Evolutionary conservation across 1,140 invertebrate species (phyloP).

Genomic region (Pinna nobilis): DNA sequence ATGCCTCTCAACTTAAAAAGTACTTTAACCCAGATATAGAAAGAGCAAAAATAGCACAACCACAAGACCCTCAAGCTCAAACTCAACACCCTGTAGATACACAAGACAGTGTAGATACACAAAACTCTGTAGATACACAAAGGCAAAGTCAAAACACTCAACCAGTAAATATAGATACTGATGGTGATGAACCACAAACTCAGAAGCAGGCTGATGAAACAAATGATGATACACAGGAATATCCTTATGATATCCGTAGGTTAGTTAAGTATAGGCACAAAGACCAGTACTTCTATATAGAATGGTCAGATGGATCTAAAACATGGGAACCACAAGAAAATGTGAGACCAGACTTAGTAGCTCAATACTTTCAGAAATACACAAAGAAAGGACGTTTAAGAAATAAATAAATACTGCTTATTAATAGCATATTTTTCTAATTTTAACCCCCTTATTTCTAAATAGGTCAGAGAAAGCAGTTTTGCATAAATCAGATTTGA

Average conservation of each 20-base stretch:
- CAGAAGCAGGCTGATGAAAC: not conserved
- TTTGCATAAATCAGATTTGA: too few species aligned
- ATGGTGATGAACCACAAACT: not conserved
- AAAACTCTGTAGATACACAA: not conserved
- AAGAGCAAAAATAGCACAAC: not conserved
- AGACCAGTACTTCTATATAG: constrained; percentile 2
- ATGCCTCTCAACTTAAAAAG: not conserved
- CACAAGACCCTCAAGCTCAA: not conserved
- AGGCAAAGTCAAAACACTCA: not conserved
- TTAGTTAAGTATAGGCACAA: not conserved
- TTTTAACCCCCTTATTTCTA: not conserved
- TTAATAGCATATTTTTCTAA: too few species aligned
- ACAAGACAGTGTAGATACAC: not conserved
- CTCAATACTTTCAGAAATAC: not conserved
- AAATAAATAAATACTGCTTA: too few species aligned
- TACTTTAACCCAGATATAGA: not conserved
- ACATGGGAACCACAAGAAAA: constrained; percentile 18
- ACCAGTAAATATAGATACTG: not conserved
- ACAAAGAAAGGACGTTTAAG: not conserved
- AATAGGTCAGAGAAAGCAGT: too few species aligned
- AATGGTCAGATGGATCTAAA: constrained; percentile 5
- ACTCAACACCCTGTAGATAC: not conserved
- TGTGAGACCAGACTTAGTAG: not conserved
- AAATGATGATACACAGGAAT: not conserved
- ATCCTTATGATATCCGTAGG: not conserved